These are phyloP conservation scores for Drosophila sproati DNA, from an alignment of 1,140 invertebrate genomes.

Conservation along the genomic window DNA sequence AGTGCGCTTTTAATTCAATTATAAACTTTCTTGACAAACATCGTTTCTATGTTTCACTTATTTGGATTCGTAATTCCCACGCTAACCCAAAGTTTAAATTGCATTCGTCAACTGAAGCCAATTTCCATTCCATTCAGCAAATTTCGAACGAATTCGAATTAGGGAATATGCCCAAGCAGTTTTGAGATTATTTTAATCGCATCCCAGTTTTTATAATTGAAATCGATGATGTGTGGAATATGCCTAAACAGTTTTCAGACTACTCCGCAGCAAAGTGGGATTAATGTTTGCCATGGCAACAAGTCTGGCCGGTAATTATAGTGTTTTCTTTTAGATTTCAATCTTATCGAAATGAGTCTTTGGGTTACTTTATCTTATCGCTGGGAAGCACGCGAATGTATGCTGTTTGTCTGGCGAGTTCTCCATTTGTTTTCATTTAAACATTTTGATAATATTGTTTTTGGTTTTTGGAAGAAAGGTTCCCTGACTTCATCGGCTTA, in stretches of 20 bases:
- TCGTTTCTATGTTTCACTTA: constrained; percentile 2
- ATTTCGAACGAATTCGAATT: background rate
- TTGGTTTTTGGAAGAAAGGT: constrained; percentile 20
- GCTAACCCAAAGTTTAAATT: background rate
- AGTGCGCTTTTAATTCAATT: constrained; percentile 76
- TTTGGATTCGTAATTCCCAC: constrained; percentile 27
- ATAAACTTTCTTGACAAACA: constrained; percentile 34
- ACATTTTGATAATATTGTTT: background rate
- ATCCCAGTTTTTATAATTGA: too few relatives aligned
- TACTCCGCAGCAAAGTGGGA: too few relatives aligned
- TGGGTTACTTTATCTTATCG: constrained; percentile 8
- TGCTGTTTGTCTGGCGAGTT: constrained; percentile 6
- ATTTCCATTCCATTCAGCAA: background rate
- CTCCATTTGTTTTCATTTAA: background rate
- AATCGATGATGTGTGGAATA: too few relatives aligned
- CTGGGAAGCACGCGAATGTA: background rate
- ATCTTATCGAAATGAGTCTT: background rate
- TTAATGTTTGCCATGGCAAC: background rate
- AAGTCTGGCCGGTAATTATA: background rate
- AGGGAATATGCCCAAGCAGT: background rate
- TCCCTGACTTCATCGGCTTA: constrained; percentile 25
- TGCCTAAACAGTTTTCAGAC: too few relatives aligned
- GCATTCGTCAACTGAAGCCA: too few relatives aligned
- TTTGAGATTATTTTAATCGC: background rate
- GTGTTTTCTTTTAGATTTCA: background rate